Evolutionary conservation across 2,113 vertebrate species (phyloP), one percentile per base, ranked within the genome.

Genomic region (Callopanchax toddi): DNA sequence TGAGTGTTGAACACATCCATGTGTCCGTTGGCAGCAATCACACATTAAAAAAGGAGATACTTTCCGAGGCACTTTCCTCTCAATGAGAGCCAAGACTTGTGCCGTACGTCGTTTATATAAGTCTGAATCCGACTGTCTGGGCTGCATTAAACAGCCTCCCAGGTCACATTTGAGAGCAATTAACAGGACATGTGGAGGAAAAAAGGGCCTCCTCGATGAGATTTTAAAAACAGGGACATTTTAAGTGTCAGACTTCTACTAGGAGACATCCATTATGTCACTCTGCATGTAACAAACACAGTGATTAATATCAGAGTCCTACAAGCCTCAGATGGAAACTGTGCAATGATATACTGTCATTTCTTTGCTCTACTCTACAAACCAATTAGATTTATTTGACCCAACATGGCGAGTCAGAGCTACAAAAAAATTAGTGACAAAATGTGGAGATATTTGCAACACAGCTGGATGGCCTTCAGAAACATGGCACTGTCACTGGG

Each of bases 151-250:
- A 82, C 67, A 67, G 59, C 70, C 60, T 79, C 82, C 67, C 66
- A 70, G 82, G 86, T 86, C 81, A 90, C 83, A 89, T 89, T 90
- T 87, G 49, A 63, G 40, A 43, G 42, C 83, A 84, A 89, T 91
- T 86, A 90, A 82, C 61, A 51, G 53, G 64, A 50, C 52, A 50
- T 20, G 44, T 58, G 68, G 43, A 63, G 20, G 66, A 59, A 53
- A 9, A 46, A 61, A 69, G 45, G 62, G 73, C 62, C 16, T 60
- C 50, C 50, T 44, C 60, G 56, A 90, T 90, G 78, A 67, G 70
- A 81, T 86, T 90, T 89, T 85, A 91, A 91, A 86, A 84, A 66
- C 25, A 64, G 71, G 61, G 86, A 81, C 85, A 86, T 86, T 91
- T 83, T 63, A 81, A 87, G 74, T 78, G 86, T 88, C 84, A 82